Conservation (phyloP, 2,113 vertebrate genomes). For the Galemys pyrenaicus region DNA sequence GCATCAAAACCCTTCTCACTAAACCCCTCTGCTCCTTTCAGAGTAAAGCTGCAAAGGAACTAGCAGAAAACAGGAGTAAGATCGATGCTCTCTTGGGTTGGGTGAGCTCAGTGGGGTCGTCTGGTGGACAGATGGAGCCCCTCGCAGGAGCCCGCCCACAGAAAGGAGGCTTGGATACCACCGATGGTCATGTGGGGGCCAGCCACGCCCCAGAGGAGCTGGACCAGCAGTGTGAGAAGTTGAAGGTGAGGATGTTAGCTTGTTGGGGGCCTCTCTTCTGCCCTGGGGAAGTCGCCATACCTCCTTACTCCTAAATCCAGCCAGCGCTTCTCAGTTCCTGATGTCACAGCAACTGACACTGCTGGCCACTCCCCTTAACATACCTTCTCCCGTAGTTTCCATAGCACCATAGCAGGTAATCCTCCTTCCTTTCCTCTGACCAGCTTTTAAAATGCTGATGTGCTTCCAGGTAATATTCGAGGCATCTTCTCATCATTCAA, state of each 20-base stretch:
- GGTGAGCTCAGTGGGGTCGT: constrained; percentile 81
- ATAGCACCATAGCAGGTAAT: background rate
- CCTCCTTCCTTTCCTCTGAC: background rate
- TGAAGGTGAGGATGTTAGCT: constrained; percentile 88
- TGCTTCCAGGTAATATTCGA: background rate
- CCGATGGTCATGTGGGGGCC: background rate
- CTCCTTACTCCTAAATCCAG: background rate
- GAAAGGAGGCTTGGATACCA: constrained; percentile 32
- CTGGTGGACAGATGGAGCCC: background rate
- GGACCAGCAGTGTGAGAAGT: constrained; percentile 86
- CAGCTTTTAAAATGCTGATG: background rate
- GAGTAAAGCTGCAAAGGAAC: constrained; percentile 94
- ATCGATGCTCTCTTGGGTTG: constrained; percentile 91
- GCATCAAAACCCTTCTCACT: constrained; percentile 41
- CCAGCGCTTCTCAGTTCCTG: background rate
- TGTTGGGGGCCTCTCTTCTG: background rate
- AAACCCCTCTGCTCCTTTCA: constrained; percentile 75
- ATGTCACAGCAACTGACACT: background rate
- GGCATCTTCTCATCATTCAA: constrained; percentile 22
- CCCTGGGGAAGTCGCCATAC: background rate
- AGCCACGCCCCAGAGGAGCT: constrained; percentile 80
- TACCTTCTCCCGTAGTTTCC: constrained; percentile 15
- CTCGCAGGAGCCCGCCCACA: background rate
- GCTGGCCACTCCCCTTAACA: background rate
- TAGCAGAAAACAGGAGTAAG: constrained; percentile 92